Conservation (phyloP, 2,797 vertebrate genomes). For the Spea hammondii region DNA sequence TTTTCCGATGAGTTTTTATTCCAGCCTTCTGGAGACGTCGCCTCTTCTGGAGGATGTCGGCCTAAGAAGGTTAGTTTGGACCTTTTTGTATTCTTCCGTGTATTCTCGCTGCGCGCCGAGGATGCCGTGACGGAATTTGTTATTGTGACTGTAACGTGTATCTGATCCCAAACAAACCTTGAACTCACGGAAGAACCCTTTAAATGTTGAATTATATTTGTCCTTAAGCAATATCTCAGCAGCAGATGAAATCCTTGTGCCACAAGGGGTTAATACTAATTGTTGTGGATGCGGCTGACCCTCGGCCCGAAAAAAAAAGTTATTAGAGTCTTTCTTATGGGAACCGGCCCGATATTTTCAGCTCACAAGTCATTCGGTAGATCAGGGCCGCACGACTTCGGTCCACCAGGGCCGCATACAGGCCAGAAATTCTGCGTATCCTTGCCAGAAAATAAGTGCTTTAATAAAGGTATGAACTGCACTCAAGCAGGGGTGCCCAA, state of each 20-base stretch:
- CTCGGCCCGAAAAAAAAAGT: too few species aligned
- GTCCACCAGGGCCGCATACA: too few species aligned
- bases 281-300: too few species aligned
- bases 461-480: too few species aligned
- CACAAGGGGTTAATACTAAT: too few species aligned
- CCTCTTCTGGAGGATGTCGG: conserved; percentile 41
- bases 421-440: too few species aligned
- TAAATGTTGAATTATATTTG: neutral
- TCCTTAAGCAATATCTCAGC: neutral
- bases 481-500: too few species aligned
- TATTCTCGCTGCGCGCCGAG: neutral
- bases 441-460: too few species aligned
- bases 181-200: neutral
- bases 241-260: neutral
- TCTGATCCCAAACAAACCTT: neutral
- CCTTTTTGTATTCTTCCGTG: neutral
- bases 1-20: conserved; percentile 77
- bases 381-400: too few species aligned
- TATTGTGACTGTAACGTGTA: neutral
- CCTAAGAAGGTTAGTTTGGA: conserved; percentile 34
- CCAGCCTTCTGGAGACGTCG: neutral
- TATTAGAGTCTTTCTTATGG: too few species aligned
- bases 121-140: neutral
- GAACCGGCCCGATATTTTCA: too few species aligned
- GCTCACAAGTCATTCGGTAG: too few species aligned